Base-by-base conservation (phyloP, 30 jellyfish, hydroid and myxozoan genomes). In the Aurelia aurita region DNA sequence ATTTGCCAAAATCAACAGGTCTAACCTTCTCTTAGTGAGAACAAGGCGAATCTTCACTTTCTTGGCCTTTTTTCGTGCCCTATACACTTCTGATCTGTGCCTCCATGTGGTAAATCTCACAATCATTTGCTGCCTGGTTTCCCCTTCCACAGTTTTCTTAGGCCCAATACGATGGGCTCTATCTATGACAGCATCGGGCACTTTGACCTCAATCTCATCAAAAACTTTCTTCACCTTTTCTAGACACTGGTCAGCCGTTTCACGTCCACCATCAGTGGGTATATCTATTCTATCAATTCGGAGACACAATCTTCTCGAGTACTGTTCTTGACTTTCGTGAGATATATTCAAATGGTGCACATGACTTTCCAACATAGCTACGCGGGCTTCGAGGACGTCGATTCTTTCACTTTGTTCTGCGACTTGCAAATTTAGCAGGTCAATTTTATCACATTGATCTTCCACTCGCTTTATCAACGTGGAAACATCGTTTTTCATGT, bases 41-140 rank as follows among this genome's bases (percentile, higher is more conserved):
- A 44, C 86, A n/a, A 74, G 86, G 47, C 22, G 10, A 54, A 74
- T 11, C 1, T 74, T 74, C 58, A 51, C 61, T 0, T 75, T 75
- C 79, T 75, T 23, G 6, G 76, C 74, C 23, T 75, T 53, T 28
- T 75, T 75, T 2, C 87, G 61, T 22, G 87, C 85, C 28, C 87
- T 53, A 26, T 53, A 75, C 2, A 75, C 77, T 28, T 51, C 76
- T 2, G 87, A 53, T 44, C 87, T 75, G 63, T 75, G 87, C 87
- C 87, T 75, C 87, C 79, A 75, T 25, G 87, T 75, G 5, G 87
- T 75, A 47, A 75, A 54, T 1, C 87, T 61, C 58, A 75, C 87
- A 47, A 75, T 75, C 76, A 53, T 57, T 27, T 53, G 74, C 74
- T 75, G 87, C 74, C 74, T 57, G 53, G 74, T 4, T 74, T 57